Percentiles rank a stretch among this genome's conserved stretches.
Evolutionary conservation across 2,113 vertebrate genomes (phyloP).

Genomic region (Notarius quadriscutis): DNA sequence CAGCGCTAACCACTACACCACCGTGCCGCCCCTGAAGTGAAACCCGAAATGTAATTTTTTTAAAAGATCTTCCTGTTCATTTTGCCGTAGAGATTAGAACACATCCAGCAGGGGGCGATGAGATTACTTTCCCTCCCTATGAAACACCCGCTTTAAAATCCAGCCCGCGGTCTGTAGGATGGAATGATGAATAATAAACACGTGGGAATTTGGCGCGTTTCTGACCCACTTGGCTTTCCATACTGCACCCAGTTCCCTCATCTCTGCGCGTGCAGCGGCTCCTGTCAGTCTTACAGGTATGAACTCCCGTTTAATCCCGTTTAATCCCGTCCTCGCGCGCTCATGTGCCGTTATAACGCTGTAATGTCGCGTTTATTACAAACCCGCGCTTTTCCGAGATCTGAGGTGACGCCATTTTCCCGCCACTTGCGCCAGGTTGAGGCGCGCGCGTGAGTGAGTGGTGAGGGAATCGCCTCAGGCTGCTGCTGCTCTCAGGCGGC

Average conservation of each 20-base stretch:
- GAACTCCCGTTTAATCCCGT: not conserved
- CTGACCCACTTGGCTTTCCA: conserved; percentile 16
- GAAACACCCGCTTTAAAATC: too few relatives aligned
- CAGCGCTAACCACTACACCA: too few relatives aligned
- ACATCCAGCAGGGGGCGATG: too few relatives aligned
- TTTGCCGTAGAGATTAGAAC: too few relatives aligned
- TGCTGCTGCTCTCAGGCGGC: not conserved
- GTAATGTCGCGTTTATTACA: not conserved
- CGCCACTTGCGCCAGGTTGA: not conserved
- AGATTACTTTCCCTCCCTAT: too few relatives aligned
- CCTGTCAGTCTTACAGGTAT: not conserved
- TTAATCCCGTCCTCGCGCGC: not conserved
- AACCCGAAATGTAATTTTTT: too few relatives aligned
- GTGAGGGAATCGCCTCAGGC: not conserved
- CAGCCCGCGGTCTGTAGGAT: too few relatives aligned
- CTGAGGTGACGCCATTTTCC: conserved; percentile 13
- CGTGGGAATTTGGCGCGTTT: not conserved
- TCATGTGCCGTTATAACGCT: not conserved
- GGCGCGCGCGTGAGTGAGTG: not conserved
- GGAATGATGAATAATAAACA: not conserved
- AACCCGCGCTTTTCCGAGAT: not conserved
- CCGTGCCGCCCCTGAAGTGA: too few relatives aligned
- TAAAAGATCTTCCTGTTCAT: too few relatives aligned
- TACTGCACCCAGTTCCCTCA: not conserved
- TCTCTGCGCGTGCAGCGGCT: not conserved